Evolutionary conservation across 1,140 invertebrate genomes (phyloP).

Genomic region (Gyrodactylus salaris): DNA sequence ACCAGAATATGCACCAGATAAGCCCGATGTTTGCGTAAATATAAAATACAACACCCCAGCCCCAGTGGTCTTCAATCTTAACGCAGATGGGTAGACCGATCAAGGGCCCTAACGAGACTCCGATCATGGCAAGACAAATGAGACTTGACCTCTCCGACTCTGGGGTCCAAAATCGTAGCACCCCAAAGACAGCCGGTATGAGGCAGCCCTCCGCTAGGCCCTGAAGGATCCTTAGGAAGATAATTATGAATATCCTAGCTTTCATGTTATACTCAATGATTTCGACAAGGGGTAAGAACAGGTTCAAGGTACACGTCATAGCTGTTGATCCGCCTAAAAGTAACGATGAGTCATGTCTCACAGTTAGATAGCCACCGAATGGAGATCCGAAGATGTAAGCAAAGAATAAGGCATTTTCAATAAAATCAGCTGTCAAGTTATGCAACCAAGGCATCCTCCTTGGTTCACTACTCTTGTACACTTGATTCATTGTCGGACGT

Average conservation of each 20-base stretch:
- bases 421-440: neutral
- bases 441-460: neutral
- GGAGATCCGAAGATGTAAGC: constrained; percentile 2
- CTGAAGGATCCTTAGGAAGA: constrained; percentile 4
- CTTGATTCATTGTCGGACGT: no score
- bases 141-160: neutral
- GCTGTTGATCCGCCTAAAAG: constrained; percentile 3
- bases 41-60: constrained; percentile 7
- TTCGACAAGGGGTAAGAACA: constrained; percentile 2
- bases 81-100: constrained; percentile 6
- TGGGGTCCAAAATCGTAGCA: constrained; percentile 3
- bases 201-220: constrained; percentile 6
- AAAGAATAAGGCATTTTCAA: constrained; percentile 7
- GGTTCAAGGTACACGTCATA: constrained; percentile 4
- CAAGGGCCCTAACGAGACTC: constrained; percentile 5
- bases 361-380: constrained; percentile 6
- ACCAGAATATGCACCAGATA: constrained; percentile 8
- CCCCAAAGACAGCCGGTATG: constrained; percentile 7
- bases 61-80: constrained; percentile 7
- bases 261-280: neutral
- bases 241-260: constrained; percentile 3
- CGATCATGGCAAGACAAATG: constrained; percentile 4
- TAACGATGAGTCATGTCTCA: constrained; percentile 1
- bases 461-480: neutral
- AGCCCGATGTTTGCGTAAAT: constrained; percentile 7